Conservation (phyloP, 2,888 invertebrate species). For the Cosmopolites sordidus region DNA sequence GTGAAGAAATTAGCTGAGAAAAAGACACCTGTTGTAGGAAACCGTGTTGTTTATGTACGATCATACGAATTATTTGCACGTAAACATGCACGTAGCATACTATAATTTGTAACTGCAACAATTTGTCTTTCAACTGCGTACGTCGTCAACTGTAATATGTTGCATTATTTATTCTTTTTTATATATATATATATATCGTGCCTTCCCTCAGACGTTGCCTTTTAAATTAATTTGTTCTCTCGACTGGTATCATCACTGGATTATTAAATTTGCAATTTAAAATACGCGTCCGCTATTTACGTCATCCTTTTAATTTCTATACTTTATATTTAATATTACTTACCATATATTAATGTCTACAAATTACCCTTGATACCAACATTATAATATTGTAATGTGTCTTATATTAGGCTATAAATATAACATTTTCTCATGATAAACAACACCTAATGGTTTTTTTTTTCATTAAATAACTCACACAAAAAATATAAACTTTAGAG, state of each 20-base stretch:
- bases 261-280: slow-evolving; percentile 27
- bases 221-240: slow-evolving; percentile 27
- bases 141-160: slow-evolving; percentile 7
- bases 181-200: not conserved
- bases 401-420: too few relatives aligned
- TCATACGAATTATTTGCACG: slow-evolving; percentile 24
- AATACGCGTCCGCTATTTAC: slow-evolving; percentile 19
- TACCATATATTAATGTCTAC: not conserved
- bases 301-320: slow-evolving; percentile 14
- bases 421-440: too few relatives aligned
- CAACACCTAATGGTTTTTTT: too few relatives aligned
- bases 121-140: slow-evolving; percentile 17
- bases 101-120: slow-evolving; percentile 15
- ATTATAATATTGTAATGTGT: not conserved
- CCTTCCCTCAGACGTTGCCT: slow-evolving; percentile 16
- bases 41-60: slow-evolving; percentile 25
- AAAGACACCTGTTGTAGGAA: slow-evolving; percentile 22
- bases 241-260: slow-evolving; percentile 23
- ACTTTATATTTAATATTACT: slow-evolving; percentile 17
- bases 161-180: slow-evolving; percentile 19
- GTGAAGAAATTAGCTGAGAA: slow-evolving; percentile 11
- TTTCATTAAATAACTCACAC: too few relatives aligned
- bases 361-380: not conserved
- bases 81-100: slow-evolving; percentile 22
- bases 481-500: too few relatives aligned